Evolutionary conservation across 1,140 invertebrate species (phyloP), one percentile per base, ranked within the genome.

Genomic region (Ridgeia piscesae): DNA sequence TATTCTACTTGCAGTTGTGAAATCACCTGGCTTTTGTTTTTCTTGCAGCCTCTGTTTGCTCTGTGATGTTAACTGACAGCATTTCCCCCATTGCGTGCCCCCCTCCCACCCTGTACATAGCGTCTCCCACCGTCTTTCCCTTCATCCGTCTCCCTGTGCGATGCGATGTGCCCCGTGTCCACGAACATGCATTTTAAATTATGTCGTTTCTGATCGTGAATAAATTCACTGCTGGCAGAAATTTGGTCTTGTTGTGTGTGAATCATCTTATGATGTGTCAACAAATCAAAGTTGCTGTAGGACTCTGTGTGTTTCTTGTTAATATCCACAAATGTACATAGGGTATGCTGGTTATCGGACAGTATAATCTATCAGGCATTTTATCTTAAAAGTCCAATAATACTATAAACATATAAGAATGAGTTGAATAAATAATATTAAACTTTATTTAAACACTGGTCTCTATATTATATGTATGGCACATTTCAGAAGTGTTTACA

Each of bases 121-220:
- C 58, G 27, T 77, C 58, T 77, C 58, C 58, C 58, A 77, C 58
- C 2, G 58, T 77, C 58, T 77, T 77, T 77, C 58, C 58, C 58
- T 77, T 77, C 27, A 31, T 77, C 27, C 58, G 11, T 77, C 58
- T 77, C 11, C 27, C 58, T 21, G 17, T 77, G 58, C 58, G 58
- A 77, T 77, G 27, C 58, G 14, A 77, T 0, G 58, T 77, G 58
- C 58, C 27, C 58, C 58, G 58, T 77, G 58, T 77, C 48, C 0
- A 21, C 48, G 27, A 31, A 31, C 58, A 77, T 77, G 58, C 58
- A 77, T 77, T 77, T 77, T 77, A 77, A 77, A 77, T 77, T 77
- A 77, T 77, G 58, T 77, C 58, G 58, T 77, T 77, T 77, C 58
- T 77, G 58, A 77, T 77, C 58, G 58, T 77, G 58, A 77, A 77